A percentile compares a stretch with the other conserved stretches of the same genome.
These are phyloP conservation scores for Scomberomorus guttatus DNA, from an alignment of 2,797 vertebrate genomes.

Conservation along the genomic window DNA sequence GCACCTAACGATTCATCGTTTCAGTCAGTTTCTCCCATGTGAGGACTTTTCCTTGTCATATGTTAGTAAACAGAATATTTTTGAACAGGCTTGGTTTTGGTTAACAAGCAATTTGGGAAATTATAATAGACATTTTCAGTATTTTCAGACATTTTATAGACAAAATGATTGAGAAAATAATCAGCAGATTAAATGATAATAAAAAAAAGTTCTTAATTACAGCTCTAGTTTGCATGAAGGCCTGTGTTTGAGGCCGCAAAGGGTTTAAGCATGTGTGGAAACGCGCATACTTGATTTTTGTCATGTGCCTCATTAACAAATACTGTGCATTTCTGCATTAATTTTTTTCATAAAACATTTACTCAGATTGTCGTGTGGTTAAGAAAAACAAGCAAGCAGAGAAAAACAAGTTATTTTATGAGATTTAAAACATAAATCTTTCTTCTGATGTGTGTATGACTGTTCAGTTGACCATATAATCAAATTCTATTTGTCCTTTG, in stretches of 20 bases:
- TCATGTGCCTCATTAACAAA: neutral
- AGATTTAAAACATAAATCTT: slow-evolving; percentile 6
- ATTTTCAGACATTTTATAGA: neutral
- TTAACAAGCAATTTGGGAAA: neutral
- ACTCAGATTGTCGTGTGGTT: neutral
- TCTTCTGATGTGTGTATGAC: slow-evolving; percentile 6
- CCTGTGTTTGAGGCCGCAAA: neutral
- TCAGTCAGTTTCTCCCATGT: neutral
- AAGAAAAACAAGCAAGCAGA: neutral
- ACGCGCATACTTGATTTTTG: neutral
- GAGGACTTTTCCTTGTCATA: neutral
- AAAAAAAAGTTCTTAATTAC: neutral
- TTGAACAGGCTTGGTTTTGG: neutral
- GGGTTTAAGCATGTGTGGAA: neutral
- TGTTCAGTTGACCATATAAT: slow-evolving; percentile 19
- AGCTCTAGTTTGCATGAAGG: neutral
- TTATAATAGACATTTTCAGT: neutral
- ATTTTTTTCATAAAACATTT: neutral
- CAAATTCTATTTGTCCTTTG: neutral
- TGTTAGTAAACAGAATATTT: neutral
- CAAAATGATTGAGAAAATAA: neutral
- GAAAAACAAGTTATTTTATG: slow-evolving; percentile 6
- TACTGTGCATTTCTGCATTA: neutral
- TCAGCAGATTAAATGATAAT: neutral
- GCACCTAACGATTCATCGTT: neutral